Evolutionary conservation across 1,140 invertebrate genomes (phyloP), one percentile per base, ranked within the genome.

Genomic region (Notospermus geniculatus): DNA sequence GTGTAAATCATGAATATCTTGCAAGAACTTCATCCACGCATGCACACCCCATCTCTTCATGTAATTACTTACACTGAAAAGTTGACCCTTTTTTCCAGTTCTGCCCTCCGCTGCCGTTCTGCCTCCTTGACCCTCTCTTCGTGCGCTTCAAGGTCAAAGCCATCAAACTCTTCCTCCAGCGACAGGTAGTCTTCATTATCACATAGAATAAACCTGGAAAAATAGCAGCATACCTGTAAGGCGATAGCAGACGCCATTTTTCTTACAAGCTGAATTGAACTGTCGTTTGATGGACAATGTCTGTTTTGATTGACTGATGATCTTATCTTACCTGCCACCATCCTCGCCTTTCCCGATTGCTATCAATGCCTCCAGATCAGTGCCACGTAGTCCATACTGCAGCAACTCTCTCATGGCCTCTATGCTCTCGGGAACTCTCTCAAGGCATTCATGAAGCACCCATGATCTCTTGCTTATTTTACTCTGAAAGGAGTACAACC

Each of bases 401-500:
- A 92, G 79, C 30, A 92, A 79, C 72, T 90, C 88, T 70, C 84
- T 82, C 36, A 89, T 88, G 45, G 90, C 88, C 67, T 87, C 84
- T 41, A 91, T 83, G 61, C 85, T 87, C 58, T 90, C 86, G 0
- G 91, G 89, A 36, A 92, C 86, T 67, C 90, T 78, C 66, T 88
- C 87, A 62, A 89, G 81, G 73, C 91, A 92, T 79, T 92, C 90
- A 71, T 90, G 88, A 5, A 92, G 80, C 25, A 91, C 89, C 90
- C 90, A 92, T n/a, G 86, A 86, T 72, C 87, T 84, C 80, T 91
- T 90, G 13, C 84, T 86, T 45, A 92, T 88, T 84, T 92, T 92
- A 60, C 87, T 87, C 86, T 85, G 67, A 56, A 69, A 72, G 58
- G 50, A 58, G n/a, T 30, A 25, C 64, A 32, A 61, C 28, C 2